A percentile compares a stretch with the other conserved stretches of the same genome.
phyloP scores from a whole-genome alignment of 1,140 invertebrate species.

The Trichonephila clavata region DNA sequence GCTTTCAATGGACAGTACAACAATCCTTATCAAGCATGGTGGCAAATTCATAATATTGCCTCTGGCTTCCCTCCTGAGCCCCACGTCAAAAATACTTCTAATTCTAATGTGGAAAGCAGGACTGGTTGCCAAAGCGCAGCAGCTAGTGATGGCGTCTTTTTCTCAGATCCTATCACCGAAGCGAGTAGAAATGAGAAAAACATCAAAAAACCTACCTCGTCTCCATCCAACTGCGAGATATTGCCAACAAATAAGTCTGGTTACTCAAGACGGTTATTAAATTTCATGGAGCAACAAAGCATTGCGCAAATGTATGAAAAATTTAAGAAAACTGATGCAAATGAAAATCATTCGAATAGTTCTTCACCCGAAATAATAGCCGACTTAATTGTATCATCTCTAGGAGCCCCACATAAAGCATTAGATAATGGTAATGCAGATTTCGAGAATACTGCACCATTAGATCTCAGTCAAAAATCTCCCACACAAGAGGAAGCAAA shows the following conservation, averaged over 20 bases:
- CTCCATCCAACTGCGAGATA: too few relatives aligned
- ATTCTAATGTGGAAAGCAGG: neutral
- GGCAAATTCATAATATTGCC: neutral
- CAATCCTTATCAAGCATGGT: neutral
- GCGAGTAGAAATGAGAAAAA: neutral
- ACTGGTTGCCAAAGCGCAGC: neutral
- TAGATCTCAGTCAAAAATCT: constrained; percentile 14
- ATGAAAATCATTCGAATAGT: neutral
- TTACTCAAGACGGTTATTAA: too few relatives aligned
- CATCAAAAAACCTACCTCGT: neutral
- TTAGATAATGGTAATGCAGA: too few relatives aligned
- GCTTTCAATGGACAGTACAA: too few relatives aligned
- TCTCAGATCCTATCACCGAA: neutral
- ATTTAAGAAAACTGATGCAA: too few relatives aligned
- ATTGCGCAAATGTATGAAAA: too few relatives aligned
- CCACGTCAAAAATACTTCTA: neutral
- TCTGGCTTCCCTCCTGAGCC: neutral
- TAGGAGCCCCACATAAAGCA: too few relatives aligned
- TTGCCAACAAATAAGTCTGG: too few relatives aligned
- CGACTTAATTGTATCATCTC: neutral
- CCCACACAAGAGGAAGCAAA: too few relatives aligned
- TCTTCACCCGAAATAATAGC: neutral
- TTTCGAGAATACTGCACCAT: neutral
- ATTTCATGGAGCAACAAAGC: too few relatives aligned
- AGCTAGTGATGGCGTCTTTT: neutral